Conservation (phyloP, 2,113 vertebrate genomes). For the Natator depressus region DNA sequence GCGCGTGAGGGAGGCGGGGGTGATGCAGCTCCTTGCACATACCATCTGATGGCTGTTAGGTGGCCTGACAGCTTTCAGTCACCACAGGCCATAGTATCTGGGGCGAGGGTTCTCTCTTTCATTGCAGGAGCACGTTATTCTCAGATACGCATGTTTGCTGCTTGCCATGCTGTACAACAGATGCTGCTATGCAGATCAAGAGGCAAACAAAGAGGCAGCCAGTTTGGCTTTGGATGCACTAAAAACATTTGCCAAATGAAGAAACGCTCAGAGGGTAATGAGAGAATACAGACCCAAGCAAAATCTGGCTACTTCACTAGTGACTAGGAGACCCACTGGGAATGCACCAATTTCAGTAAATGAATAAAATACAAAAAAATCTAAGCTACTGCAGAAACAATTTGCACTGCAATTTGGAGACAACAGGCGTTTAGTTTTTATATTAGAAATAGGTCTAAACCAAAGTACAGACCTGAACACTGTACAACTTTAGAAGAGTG, state of each 20-base stretch:
- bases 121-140: neutral
- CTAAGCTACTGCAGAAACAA: neutral
- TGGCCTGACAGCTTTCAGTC: neutral
- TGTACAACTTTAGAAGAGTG: too few relatives aligned
- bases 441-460: neutral
- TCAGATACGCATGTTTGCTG: constrained; percentile 3
- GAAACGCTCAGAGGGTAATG: neutral
- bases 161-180: neutral
- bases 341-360: neutral
- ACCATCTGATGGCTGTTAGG: constrained; percentile 4
- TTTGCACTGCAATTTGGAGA: neutral
- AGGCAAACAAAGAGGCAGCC: neutral
- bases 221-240: neutral
- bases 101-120: neutral
- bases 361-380: neutral
- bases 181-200: neutral
- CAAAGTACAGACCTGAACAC: neutral
- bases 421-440: neutral
- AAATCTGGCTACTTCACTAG: neutral
- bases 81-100: neutral
- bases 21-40: neutral
- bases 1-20: neutral
- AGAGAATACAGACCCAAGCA: neutral
- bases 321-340: neutral
- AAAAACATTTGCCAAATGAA: neutral